Evolutionary conservation across 2,888 invertebrate species (phyloP).

Genomic region (Hoplodrina blanda): DNA sequence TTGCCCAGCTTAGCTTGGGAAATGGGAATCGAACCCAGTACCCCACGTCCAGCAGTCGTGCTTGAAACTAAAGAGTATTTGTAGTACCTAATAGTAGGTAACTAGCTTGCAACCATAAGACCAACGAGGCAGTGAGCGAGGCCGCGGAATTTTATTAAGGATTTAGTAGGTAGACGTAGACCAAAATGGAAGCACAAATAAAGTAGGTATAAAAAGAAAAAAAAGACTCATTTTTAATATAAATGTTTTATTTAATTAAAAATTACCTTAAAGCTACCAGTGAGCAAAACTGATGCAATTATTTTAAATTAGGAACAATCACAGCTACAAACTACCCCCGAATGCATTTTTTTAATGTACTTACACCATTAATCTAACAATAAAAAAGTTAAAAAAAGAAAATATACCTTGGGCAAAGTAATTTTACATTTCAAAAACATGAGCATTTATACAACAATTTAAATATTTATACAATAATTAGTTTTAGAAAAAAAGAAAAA

Average conservation of each 20-base stretch:
- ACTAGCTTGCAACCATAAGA: no score
- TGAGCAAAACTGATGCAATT: constrained; percentile 78
- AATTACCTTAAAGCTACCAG: constrained; percentile 71
- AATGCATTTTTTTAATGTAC: constrained; percentile 35
- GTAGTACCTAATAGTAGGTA: no score
- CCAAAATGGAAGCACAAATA: no score
- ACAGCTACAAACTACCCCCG: constrained; percentile 74
- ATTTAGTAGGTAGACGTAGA: no score
- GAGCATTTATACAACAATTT: neutral
- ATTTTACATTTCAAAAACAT: neutral
- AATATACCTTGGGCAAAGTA: constrained; percentile 13
- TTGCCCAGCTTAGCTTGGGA: no score
- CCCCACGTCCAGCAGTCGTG: no score
- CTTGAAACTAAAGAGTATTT: no score
- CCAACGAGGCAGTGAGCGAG: no score
- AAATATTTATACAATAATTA: neutral
- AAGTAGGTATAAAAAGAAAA: no score
- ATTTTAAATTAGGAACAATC: constrained; percentile 82
- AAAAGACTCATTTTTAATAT: neutral
- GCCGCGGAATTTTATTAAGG: no score
- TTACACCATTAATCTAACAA: constrained; percentile 37
- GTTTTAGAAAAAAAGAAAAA: neutral
- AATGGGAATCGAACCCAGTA: no score
- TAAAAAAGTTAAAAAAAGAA: constrained; percentile 20
- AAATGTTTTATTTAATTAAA: constrained; percentile 51